Percentiles rank a stretch among this genome's conserved stretches.
Evolutionary conservation across 2,888 invertebrate genomes (phyloP).

Genomic region (Caenorhabditis sinica): DNA sequence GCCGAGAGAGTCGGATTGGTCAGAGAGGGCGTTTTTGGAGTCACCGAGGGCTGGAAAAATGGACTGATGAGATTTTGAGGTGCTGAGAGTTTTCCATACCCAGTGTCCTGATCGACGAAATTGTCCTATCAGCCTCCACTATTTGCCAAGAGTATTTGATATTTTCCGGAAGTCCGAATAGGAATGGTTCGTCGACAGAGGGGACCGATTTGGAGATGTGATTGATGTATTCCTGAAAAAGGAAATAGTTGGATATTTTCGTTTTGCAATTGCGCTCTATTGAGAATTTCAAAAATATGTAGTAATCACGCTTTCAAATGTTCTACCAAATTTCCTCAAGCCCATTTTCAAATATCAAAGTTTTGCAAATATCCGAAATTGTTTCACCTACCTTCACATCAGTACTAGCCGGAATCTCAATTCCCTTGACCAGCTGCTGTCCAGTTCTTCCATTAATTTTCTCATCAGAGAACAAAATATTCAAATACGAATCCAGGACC

Average conservation of each 20-base stretch:
- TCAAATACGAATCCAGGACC: slow-evolving; percentile 88
- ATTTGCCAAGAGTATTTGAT: slow-evolving; percentile 92
- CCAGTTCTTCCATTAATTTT: slow-evolving; percentile 72
- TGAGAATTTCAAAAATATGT: background rate
- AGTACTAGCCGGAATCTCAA: slow-evolving; percentile 61
- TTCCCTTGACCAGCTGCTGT: slow-evolving; percentile 63
- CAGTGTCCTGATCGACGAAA: slow-evolving; percentile 86
- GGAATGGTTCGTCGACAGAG: slow-evolving; percentile 79
- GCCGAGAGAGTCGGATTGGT: slow-evolving; percentile 86
- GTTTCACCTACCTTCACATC: slow-evolving; percentile 42
- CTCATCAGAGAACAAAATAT: slow-evolving; percentile 81
- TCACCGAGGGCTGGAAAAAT: slow-evolving; percentile 52
- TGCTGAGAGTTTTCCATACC: slow-evolving; percentile 28
- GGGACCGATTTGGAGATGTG: slow-evolving; percentile 87
- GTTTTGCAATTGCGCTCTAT: background rate
- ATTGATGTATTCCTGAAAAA: slow-evolving; percentile 84
- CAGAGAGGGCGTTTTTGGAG: slow-evolving; percentile 85
- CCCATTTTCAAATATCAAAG: background rate
- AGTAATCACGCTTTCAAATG: too few relatives aligned
- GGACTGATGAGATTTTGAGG: too few relatives aligned
- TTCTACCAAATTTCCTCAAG: too few relatives aligned
- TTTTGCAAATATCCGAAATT: background rate
- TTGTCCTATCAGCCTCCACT: slow-evolving; percentile 87
- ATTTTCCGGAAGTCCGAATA: slow-evolving; percentile 92
- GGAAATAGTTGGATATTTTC: background rate